phyloP scores from a whole-genome alignment of 2,797 vertebrate species.

The Megalops cyprinoides region DNA sequence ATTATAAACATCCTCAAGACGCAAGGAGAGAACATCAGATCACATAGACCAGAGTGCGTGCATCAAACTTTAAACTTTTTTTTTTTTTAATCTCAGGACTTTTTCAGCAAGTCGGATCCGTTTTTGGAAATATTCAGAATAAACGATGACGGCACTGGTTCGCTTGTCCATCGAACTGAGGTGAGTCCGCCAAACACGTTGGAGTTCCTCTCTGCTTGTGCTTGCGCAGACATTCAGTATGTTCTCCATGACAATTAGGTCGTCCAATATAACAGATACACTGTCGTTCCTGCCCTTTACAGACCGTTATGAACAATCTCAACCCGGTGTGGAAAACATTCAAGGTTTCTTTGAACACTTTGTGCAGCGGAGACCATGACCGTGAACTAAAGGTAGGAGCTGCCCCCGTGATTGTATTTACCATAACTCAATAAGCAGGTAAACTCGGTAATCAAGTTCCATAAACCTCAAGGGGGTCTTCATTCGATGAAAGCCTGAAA shows the following conservation, averaged over 20 bases:
- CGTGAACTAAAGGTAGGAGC: constrained; percentile 91
- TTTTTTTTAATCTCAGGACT: constrained; percentile 85
- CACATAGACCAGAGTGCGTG: background rate
- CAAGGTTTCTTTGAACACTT: constrained; percentile 96
- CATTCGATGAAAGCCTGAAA: background rate
- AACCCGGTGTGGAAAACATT: constrained; percentile 98
- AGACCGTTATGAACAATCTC: constrained; percentile 99
- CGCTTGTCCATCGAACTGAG: constrained; percentile 97
- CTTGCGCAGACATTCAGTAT: background rate
- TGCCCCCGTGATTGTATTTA: background rate
- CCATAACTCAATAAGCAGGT: too few species aligned
- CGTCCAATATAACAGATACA: background rate
- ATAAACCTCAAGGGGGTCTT: too few species aligned
- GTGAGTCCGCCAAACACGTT: too few species aligned
- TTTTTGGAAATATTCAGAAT: constrained; percentile 97
- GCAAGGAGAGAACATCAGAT: background rate
- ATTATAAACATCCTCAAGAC: too few species aligned
- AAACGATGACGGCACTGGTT: constrained; percentile 94
- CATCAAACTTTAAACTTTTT: constrained; percentile 15
- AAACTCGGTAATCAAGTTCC: too few species aligned
- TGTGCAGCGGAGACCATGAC: constrained; percentile 95
- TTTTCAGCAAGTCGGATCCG: constrained; percentile 99
- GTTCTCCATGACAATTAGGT: background rate
- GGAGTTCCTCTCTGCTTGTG: too few species aligned
- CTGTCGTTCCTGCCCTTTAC: constrained; percentile 16